Percentiles rank a stretch among this genome's conserved stretches.
phyloP scores from a whole-genome alignment of 2,888 invertebrate species.

The Sceliomorpha sp. region DNA sequence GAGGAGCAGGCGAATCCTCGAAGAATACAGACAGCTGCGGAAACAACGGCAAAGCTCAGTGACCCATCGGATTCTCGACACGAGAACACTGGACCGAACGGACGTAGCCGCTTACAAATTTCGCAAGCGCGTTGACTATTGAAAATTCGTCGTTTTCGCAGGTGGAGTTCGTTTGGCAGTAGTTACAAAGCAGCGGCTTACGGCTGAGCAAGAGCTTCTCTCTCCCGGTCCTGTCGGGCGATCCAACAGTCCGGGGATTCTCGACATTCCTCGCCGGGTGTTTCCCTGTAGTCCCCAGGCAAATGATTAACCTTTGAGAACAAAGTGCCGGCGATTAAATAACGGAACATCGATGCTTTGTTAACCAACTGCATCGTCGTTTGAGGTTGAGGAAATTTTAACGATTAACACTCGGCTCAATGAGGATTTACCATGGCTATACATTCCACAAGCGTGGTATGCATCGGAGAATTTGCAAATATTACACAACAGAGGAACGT shows the following conservation, averaged over 20 bases:
- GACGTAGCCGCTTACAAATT: conserved; percentile 33
- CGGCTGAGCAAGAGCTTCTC: conserved; percentile 27
- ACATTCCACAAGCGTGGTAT: no score
- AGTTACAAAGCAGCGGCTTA: conserved; percentile 49
- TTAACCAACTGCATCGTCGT: conserved; percentile 44
- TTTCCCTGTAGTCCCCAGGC: conserved; percentile 25
- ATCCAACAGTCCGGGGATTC: conserved; percentile 44
- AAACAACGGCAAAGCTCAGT: conserved; percentile 20
- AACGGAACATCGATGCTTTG: conserved; percentile 46
- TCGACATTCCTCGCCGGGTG: conserved; percentile 32
- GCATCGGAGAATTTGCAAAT: no score
- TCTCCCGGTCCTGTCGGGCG: conserved; percentile 38
- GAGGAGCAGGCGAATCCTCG: conserved; percentile 14
- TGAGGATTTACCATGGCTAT: conserved; percentile 28
- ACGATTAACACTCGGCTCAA: conserved; percentile 39
- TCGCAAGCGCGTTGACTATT: conserved; percentile 25
- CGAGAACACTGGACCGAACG: conserved; percentile 17
- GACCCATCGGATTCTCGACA: conserved; percentile 30
- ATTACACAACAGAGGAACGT: no score
- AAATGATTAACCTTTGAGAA: conserved; percentile 48
- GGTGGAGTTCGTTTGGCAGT: conserved; percentile 33
- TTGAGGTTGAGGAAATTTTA: conserved; percentile 33
- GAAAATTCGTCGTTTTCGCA: conserved; percentile 43
- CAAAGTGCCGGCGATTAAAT: conserved; percentile 46
- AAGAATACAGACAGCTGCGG: conserved; percentile 24